Evolutionary conservation across 1,140 invertebrate genomes (phyloP), one percentile per base, ranked within the genome.

Genomic region (Drosophila nikananu): DNA sequence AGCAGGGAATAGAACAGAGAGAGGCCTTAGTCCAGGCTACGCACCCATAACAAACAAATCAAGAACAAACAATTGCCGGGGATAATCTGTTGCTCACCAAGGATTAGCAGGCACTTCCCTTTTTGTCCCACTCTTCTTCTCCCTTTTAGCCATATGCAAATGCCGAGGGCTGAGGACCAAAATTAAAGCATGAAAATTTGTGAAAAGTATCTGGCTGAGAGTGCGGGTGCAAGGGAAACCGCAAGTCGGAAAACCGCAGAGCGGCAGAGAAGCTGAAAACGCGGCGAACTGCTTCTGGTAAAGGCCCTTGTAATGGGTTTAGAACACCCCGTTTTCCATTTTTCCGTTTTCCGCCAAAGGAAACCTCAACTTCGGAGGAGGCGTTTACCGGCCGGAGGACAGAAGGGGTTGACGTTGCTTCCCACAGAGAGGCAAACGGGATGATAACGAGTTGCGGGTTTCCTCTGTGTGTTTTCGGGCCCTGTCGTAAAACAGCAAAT

Each of bases 131-230:
- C 59, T 54, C 46, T 37, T 37, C 39, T 19, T 74, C 57, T 68
- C 44, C 7, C 42, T 51, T 51, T 37, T 17, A 17, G 12, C 60
- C 87, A 77, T 81, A 87, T 87, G 87, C 87, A 91, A 87, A 91
- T 90, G 62, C 61, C 42, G 37, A 41, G 61, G 54, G 23, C 46
- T 57, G 63, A 52, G 67, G 58, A 35, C 42, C 30, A 19, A 91
- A 91, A 91, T 91, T 91, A 86, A 91, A 91, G 87, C 87, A 82
- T 91, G 87, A 90, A 81, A 86, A 79, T 91, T 77, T 81, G 64
- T 80, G 48, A 81, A 74, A 77, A 75, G 76, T 55, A 55, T 71
- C 67, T 35, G 49, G 30, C 63, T 55, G 67, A 55, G 48, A 68
- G 67, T 71, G 68, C 55, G 67, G 68, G 67, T 73, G 70, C 67